These are phyloP conservation scores for Macrophya annulata DNA, from an alignment of 2,888 invertebrate species.

Conservation along the genomic window DNA sequence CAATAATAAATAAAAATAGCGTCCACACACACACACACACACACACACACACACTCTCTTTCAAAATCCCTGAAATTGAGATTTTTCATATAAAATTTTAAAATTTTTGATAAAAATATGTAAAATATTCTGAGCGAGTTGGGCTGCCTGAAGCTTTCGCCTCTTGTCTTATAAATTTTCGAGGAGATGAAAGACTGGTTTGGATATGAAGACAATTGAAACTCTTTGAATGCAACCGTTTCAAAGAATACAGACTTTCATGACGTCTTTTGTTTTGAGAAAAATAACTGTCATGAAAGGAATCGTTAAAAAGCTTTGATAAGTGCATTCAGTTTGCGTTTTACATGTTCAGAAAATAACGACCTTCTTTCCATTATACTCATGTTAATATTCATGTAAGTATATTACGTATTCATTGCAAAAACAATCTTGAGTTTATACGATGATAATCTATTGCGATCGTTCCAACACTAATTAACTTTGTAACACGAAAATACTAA, in stretches of 20 bases:
- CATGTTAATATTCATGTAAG: too few relatives aligned
- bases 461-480: too few relatives aligned
- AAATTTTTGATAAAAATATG: not conserved
- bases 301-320: not conserved
- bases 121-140: not conserved
- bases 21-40: too few relatives aligned
- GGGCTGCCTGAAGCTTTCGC: not conserved
- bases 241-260: not conserved
- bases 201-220: not conserved
- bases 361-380: not conserved
- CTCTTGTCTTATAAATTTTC: not conserved
- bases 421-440: too few relatives aligned
- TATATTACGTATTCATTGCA: too few relatives aligned
- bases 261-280: not conserved
- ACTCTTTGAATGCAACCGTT: not conserved
- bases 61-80: not conserved
- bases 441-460: too few relatives aligned
- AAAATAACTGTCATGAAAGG: not conserved
- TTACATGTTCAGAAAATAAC: not conserved
- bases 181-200: constrained; percentile 8
- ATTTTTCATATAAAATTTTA: not conserved
- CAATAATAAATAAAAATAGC: too few relatives aligned
- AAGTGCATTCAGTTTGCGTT: not conserved
- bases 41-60: too few relatives aligned
- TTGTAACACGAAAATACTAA: too few relatives aligned